These are phyloP conservation scores for Drosophila navojoa DNA, from an alignment of 1,140 invertebrate genomes.

Conservation along the genomic window DNA sequence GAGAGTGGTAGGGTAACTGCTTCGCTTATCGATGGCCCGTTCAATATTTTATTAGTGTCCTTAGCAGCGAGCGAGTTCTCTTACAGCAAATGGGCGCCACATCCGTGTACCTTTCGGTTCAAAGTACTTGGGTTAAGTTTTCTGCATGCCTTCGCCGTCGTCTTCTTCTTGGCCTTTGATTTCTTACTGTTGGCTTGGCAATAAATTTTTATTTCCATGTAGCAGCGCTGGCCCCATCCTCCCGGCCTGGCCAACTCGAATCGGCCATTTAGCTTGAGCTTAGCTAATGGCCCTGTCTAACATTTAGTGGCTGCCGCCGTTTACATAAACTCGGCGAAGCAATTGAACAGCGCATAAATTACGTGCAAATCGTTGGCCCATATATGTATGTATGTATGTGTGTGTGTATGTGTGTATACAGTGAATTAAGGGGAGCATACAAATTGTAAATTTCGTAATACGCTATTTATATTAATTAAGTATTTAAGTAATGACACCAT, in stretches of 20 bases:
- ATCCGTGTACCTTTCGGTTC: constrained; percentile 50
- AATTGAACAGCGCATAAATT: constrained; percentile 8
- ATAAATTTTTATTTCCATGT: constrained; percentile 70
- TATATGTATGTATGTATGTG: no score
- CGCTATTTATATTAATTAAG: no score
- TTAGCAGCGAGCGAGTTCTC: constrained; percentile 34
- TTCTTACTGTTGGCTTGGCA: constrained; percentile 56
- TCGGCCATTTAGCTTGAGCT: constrained; percentile 57
- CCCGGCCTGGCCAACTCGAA: neutral
- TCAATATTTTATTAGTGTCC: constrained; percentile 83
- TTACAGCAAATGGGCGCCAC: constrained; percentile 33
- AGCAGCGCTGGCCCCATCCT: neutral
- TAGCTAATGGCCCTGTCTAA: constrained; percentile 43
- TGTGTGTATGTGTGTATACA: no score
- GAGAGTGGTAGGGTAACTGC: constrained; percentile 35
- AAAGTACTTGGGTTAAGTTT: constrained; percentile 4
- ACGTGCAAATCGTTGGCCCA: neutral
- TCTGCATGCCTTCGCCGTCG: constrained; percentile 26
- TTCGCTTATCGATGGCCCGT: constrained; percentile 78
- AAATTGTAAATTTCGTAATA: neutral
- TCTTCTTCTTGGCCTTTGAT: constrained; percentile 50
- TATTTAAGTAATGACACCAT: no score
- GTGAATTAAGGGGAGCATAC: neutral
- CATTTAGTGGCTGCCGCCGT: constrained; percentile 7
- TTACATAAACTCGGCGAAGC: constrained; percentile 4